phyloP scores from a whole-genome alignment of 2,797 vertebrate genomes.

The Clarias pachynema region DNA sequence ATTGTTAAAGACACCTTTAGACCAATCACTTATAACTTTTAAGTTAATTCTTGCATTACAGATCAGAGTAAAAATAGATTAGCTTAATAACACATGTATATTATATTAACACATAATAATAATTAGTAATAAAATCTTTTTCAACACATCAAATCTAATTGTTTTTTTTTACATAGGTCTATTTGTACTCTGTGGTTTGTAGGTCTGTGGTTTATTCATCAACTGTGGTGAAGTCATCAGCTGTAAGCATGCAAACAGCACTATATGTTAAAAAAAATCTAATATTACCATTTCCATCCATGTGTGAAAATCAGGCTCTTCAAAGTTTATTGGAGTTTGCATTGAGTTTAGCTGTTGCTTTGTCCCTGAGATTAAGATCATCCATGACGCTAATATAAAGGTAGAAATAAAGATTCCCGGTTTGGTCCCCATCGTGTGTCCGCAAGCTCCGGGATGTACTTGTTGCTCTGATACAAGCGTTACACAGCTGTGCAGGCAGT shows the following conservation, averaged over 20 bases:
- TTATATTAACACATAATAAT: not conserved
- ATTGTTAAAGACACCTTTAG: not conserved
- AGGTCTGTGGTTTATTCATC: not conserved
- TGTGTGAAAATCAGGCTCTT: slow-evolving; percentile 60
- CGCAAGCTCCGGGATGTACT: slow-evolving; percentile 58
- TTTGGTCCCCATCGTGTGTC: slow-evolving; percentile 73
- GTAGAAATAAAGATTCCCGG: slow-evolving; percentile 65
- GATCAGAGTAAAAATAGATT: not conserved
- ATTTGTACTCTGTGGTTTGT: not conserved
- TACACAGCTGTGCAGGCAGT: slow-evolving; percentile 62
- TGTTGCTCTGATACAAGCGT: slow-evolving; percentile 60
- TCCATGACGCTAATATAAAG: slow-evolving; percentile 69
- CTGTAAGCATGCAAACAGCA: slow-evolving; percentile 1
- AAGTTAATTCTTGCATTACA: not conserved
- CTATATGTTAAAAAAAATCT: slow-evolving; percentile 48
- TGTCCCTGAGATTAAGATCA: slow-evolving; percentile 71
- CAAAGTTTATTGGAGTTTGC: slow-evolving; percentile 62
- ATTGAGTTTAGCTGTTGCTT: slow-evolving; percentile 25
- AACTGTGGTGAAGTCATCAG: not conserved
- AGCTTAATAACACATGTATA: too few relatives aligned
- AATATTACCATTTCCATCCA: slow-evolving; percentile 73
- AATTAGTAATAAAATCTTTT: not conserved
- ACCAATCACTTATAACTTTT: not conserved
- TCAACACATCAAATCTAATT: not conserved
- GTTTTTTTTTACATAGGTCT: not conserved